Evolutionary conservation across 2,113 vertebrate genomes (phyloP).

Genomic region (Leptocoma aspasia): DNA sequence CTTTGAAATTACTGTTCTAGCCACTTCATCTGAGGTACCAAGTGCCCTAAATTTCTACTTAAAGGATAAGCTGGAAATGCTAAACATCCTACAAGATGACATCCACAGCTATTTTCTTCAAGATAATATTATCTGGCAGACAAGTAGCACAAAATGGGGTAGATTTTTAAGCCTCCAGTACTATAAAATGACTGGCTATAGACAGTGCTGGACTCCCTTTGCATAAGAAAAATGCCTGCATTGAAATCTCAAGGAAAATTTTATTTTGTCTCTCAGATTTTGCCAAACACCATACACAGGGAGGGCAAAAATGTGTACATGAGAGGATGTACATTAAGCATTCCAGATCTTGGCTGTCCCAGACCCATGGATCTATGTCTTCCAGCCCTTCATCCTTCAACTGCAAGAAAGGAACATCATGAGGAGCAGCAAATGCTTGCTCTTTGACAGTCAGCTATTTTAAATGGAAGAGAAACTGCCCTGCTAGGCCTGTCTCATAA

Average conservation of each 20-base stretch:
- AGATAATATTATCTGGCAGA: not conserved
- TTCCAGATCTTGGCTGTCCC: not conserved
- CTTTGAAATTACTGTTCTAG: constrained; percentile 23
- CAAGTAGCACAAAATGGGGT: not conserved
- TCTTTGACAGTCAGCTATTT: not conserved
- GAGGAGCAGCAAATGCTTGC: not conserved
- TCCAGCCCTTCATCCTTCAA: not conserved
- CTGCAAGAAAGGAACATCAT: not conserved
- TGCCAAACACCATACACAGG: not conserved
- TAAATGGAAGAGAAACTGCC: not conserved
- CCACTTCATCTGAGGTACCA: constrained; percentile 3
- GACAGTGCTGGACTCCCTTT: not conserved
- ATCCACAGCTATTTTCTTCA: not conserved
- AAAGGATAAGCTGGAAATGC: not conserved
- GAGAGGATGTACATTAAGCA: not conserved
- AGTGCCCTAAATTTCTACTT: constrained; percentile 6
- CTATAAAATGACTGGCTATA: not conserved
- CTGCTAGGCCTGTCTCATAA: not conserved
- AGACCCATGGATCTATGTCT: not conserved
- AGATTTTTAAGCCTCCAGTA: not conserved
- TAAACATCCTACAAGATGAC: not conserved
- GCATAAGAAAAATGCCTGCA: not conserved
- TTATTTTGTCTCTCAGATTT: not conserved
- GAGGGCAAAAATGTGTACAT: fast-evolving
- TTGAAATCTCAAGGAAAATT: not conserved